These are phyloP conservation scores for Heterodera carotae DNA, from an alignment of 1,140 invertebrate species.

Conservation along the genomic window DNA sequence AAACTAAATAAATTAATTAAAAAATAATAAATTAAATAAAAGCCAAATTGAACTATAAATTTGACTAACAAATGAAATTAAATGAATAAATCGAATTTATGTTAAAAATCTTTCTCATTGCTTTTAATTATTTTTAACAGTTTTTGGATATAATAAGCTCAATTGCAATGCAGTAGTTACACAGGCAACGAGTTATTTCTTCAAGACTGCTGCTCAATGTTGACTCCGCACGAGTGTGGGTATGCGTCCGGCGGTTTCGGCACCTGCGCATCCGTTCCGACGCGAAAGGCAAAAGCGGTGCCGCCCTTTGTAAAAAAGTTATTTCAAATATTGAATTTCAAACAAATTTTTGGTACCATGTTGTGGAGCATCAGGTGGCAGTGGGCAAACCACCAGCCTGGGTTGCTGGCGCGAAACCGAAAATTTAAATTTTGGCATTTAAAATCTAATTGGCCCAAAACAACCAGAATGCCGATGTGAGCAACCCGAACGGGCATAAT, in stretches of 20 bases:
- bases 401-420: slow-evolving; percentile 51
- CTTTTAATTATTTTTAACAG: too few relatives aligned
- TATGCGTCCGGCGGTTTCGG: slow-evolving; percentile 47
- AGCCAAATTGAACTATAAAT: too few relatives aligned
- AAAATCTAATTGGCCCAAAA: slow-evolving; percentile 1
- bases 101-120: too few relatives aligned
- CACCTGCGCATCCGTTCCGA: slow-evolving; percentile 50
- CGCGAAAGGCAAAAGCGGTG: slow-evolving; percentile 57
- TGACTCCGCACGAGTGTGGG: slow-evolving; percentile 54
- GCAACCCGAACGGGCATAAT: too few relatives aligned
- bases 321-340: slow-evolving; percentile 21
- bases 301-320: slow-evolving; percentile 57
- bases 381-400: slow-evolving; percentile 58
- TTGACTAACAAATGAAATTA: too few relatives aligned
- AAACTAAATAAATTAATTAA: too few relatives aligned
- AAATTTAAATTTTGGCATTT: slow-evolving; percentile 17
- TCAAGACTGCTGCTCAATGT: slow-evolving; percentile 26
- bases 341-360: slow-evolving; percentile 29
- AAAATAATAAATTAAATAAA: too few relatives aligned
- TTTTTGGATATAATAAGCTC: too few relatives aligned
- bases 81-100: too few relatives aligned
- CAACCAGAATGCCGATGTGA: too few relatives aligned
- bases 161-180: too few relatives aligned
- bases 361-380: slow-evolving; percentile 51
- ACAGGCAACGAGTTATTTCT: too few relatives aligned